These are phyloP conservation scores for Danio kyathit DNA, from an alignment of 2,797 vertebrate species.

Conservation along the genomic window DNA sequence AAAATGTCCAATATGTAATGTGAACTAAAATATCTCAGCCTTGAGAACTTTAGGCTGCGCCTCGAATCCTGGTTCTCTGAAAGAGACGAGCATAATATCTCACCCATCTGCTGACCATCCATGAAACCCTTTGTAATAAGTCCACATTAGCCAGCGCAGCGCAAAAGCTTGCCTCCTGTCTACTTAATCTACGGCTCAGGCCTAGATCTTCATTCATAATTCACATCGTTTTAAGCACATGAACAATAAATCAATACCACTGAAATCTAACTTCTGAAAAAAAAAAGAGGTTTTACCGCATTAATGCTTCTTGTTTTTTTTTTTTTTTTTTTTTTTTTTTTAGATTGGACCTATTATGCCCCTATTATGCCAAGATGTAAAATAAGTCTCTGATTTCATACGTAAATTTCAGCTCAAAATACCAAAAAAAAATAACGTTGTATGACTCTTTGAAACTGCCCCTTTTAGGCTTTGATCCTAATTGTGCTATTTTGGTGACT, in stretches of 20 bases:
- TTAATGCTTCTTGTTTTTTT: background rate
- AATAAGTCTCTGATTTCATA: too few relatives aligned
- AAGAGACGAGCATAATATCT: background rate
- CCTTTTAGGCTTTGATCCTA: too few relatives aligned
- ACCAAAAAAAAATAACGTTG: too few relatives aligned
- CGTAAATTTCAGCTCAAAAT: too few relatives aligned
- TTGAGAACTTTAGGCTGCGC: background rate
- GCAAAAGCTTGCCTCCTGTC: background rate
- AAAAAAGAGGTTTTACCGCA: background rate
- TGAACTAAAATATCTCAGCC: slow-evolving; percentile 13
- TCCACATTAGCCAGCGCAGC: background rate
- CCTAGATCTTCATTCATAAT: slow-evolving; percentile 15
- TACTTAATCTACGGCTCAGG: background rate
- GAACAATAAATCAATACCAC: background rate
- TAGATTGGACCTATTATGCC: too few relatives aligned
- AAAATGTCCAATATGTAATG: background rate
- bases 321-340: too few relatives aligned
- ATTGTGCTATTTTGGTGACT: too few relatives aligned
- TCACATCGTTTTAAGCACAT: background rate
- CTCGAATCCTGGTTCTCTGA: background rate
- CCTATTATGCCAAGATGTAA: too few relatives aligned
- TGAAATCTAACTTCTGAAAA: too few relatives aligned
- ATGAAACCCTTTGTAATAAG: background rate
- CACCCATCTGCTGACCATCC: background rate
- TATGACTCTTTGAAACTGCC: too few relatives aligned